phyloP scores from a whole-genome alignment of 92 coral and sea anemone species.

The Desmophyllum pertusum region DNA sequence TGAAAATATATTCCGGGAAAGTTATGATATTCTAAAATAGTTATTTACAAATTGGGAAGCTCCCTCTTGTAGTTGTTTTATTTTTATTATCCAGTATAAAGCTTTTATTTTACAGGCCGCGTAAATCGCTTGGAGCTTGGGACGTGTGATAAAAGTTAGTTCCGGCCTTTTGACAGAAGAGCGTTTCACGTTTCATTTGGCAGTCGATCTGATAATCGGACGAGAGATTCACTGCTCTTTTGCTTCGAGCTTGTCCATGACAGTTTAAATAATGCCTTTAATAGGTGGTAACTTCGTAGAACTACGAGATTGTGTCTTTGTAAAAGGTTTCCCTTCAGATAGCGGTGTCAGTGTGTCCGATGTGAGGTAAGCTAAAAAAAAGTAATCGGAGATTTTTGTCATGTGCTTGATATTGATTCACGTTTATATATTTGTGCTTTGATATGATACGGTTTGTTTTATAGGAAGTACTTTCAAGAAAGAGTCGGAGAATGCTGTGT shows the following conservation, averaged over 20 bases:
- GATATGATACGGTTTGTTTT: neutral
- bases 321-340: slow-evolving; percentile 21
- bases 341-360: neutral
- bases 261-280: slow-evolving; percentile 17
- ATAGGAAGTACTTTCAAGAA: slow-evolving; percentile 34
- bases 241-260: neutral
- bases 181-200: neutral
- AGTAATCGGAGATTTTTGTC: neutral
- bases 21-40: too few relatives aligned
- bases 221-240: neutral
- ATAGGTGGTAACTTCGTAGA: slow-evolving; percentile 5
- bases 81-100: neutral
- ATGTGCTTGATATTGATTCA: neutral
- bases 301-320: slow-evolving; percentile 17
- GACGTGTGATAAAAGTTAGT: neutral
- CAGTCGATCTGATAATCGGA: neutral
- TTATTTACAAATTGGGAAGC: neutral
- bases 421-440: neutral
- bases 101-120: neutral
- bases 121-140: slow-evolving; percentile 5
- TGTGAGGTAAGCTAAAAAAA: slow-evolving; percentile 3
- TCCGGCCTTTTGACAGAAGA: neutral
- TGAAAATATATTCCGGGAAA: too few relatives aligned
- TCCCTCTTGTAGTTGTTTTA: neutral
- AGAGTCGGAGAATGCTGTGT: slow-evolving; percentile 39